Base-by-base conservation (phyloP, 2,797 vertebrate species). In the Cetoscarus ocellatus region DNA sequence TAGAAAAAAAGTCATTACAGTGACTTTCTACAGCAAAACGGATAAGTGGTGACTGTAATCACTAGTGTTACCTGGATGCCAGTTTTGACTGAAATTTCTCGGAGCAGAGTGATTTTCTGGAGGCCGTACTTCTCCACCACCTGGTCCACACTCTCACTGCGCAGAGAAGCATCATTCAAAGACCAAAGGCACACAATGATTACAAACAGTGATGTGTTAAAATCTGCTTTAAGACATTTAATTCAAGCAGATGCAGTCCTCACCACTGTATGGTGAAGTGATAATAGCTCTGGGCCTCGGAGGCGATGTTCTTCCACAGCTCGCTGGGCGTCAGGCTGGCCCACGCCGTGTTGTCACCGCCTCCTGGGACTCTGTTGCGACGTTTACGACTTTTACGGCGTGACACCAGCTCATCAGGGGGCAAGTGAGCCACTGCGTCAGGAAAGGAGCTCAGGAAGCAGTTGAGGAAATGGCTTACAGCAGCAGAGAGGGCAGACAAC, bases 381-480 rank as follows among this genome's bases (percentile, higher is more conserved):
- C 97, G 96, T 68, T 96, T 96, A 84, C 97, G 97, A 75, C 91
- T 99, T 87, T 97, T 98, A 76, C 96, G 98, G 68, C 97, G 98
- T 3, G 98, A 99, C 82, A 98, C 95, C 67, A 99, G 94, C 92
- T 99, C 98, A 1, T 98, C 98, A 0, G 95, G 94, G 0, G 97
- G 97, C 58, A 99, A 94, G 87, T 99, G 98, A 73, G 97, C 96
- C 18, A 99, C 95, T 0, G 97, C 96, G 6, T 99, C 98, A 0
- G 96, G 95, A 88, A 97, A 99, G 80, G 97, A 97, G 93, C 97
- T 99, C 84, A 99, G 91, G 82, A 99, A 97, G 92, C 98, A 99
- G 86, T 99, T 99, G 54, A 99, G 95, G 94, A 99, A 99, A 90
- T 98, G 98, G 91, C 98, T 99, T 75, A 99, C 98, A 73, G 98